Evolutionary conservation across 2,797 vertebrate genomes (phyloP).

Genomic region (Sebastes trivittatus): DNA sequence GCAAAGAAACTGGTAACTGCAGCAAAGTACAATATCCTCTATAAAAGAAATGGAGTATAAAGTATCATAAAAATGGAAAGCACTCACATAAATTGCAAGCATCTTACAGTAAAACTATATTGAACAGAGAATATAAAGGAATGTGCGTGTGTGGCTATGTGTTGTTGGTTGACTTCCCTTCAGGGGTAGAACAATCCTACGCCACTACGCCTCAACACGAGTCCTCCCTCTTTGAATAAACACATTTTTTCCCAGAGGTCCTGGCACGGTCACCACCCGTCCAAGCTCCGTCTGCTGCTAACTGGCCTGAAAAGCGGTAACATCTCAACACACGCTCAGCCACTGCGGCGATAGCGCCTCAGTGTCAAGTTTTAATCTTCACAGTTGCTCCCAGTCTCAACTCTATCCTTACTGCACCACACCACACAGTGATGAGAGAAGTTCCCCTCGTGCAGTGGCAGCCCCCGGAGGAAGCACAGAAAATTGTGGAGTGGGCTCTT

Average conservation of each 20-base stretch:
- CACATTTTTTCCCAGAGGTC: background rate
- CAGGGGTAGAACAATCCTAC: background rate
- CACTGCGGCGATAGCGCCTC: background rate
- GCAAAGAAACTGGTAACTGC: background rate
- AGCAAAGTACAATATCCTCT: background rate
- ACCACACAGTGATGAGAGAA: background rate
- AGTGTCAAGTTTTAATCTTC: slow-evolving; percentile 26
- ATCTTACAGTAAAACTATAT: background rate
- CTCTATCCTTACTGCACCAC: slow-evolving; percentile 19
- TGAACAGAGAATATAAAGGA: background rate
- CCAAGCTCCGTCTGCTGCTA: background rate
- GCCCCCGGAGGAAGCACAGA: slow-evolving; percentile 40
- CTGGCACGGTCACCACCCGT: background rate
- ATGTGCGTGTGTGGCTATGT: background rate
- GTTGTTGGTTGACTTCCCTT: background rate
- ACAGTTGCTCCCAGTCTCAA: slow-evolving; percentile 19
- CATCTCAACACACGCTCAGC: slow-evolving; percentile 30
- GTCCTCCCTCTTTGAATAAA: background rate
- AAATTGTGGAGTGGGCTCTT: slow-evolving; percentile 56
- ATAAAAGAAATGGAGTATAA: background rate
- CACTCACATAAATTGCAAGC: background rate
- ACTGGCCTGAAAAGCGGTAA: slow-evolving; percentile 5
- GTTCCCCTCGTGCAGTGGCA: slow-evolving; percentile 26
- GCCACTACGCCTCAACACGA: background rate
- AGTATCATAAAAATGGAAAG: background rate